A percentile compares a stretch with the other conserved stretches of the same genome.
These are phyloP conservation scores for Pseudoips prasinana DNA, from an alignment of 2,888 invertebrate genomes.

Conservation along the genomic window DNA sequence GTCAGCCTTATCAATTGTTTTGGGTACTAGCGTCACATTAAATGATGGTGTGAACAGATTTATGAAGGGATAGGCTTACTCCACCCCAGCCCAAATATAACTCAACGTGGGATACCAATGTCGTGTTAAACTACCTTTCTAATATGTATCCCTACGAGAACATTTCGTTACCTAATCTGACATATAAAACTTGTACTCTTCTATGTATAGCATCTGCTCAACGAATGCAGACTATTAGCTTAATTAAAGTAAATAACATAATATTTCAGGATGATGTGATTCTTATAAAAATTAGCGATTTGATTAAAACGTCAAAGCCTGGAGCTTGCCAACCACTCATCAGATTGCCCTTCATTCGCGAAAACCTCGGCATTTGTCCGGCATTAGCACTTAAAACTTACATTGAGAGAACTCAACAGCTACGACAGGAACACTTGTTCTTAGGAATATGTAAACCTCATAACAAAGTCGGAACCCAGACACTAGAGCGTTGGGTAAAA, in stretches of 20 bases:
- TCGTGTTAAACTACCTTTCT: conserved; percentile 1
- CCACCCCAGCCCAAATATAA: conserved; percentile 20
- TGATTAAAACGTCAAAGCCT: conserved; percentile 18
- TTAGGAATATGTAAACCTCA: conserved; percentile 4
- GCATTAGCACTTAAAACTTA: conserved; percentile 1
- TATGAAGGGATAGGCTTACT: conserved; percentile 18
- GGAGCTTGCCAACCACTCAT: conserved; percentile 6
- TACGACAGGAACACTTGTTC: conserved; percentile 3
- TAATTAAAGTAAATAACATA: conserved; percentile 10
- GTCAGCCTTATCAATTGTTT: conserved; percentile 3
- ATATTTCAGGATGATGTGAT: conserved; percentile 4
- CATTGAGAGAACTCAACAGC: not conserved
- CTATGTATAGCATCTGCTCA: conserved; percentile 3
- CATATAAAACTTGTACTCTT: conserved; percentile 1
- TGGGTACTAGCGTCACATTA: conserved; percentile 3
- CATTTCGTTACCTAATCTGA: not conserved
- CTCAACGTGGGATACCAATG: conserved; percentile 13
- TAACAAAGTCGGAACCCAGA: conserved; percentile 2
- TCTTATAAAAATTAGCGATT: conserved; percentile 9
- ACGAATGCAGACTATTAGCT: conserved; percentile 7
- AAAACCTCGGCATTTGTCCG: conserved; percentile 2
- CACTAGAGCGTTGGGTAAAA: conserved; percentile 4
- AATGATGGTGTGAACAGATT: conserved; percentile 10
- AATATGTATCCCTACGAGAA: not conserved
- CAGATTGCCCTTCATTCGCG: conserved; percentile 2